Evolutionary conservation across 1,140 invertebrate species (phyloP).

Genomic region (Cydia amplana): DNA sequence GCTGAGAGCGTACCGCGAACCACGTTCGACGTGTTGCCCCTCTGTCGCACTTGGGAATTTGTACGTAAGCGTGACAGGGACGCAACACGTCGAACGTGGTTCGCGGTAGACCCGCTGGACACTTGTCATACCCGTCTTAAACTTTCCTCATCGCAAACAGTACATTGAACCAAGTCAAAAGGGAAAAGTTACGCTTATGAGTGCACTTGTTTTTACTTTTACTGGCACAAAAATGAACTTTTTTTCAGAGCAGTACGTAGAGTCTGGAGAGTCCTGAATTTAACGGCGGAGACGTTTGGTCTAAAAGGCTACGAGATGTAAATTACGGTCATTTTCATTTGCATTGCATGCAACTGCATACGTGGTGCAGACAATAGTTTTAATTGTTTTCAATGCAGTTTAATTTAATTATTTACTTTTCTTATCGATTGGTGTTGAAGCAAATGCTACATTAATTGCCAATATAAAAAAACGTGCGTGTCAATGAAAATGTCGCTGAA

Average conservation of each 20-base stretch:
- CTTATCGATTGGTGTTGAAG: neutral
- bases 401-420: neutral
- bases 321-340: slow-evolving; percentile 25
- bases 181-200: slow-evolving; percentile 49
- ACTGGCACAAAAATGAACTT: neutral
- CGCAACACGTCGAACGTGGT: too few species aligned
- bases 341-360: slow-evolving; percentile 7
- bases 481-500: too few species aligned
- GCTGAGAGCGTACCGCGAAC: too few species aligned
- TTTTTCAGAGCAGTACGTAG: neutral
- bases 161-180: slow-evolving; percentile 53
- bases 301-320: slow-evolving; percentile 5
- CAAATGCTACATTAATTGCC: neutral
- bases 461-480: too few species aligned
- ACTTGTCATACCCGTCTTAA: slow-evolving; percentile 46
- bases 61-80: too few species aligned
- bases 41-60: too few species aligned
- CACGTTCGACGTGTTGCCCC: too few species aligned
- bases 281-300: neutral
- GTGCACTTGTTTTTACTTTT: slow-evolving; percentile 33
- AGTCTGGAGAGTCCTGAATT: neutral
- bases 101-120: too few species aligned
- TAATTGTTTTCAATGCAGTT: slow-evolving; percentile 9
- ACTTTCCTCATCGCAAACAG: slow-evolving; percentile 53
- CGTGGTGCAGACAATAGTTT: neutral